Percentiles rank a stretch among this genome's conserved stretches.
Evolutionary conservation across 2,888 invertebrate genomes (phyloP).

Genomic region (Chrysomela aeneicollis): DNA sequence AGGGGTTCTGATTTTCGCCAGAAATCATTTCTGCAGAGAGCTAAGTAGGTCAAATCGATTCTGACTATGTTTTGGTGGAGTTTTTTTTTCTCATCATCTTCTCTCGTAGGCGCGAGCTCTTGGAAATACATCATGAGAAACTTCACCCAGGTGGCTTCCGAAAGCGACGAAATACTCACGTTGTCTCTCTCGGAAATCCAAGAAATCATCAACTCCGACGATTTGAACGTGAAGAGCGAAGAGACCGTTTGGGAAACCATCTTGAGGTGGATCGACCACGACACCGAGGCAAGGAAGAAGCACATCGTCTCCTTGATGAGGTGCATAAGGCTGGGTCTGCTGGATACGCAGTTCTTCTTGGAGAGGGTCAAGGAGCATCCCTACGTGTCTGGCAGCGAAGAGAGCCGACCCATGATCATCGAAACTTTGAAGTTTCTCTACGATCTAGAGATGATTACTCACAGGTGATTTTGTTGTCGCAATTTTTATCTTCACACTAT

Average conservation of each 20-base stretch:
- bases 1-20: constrained; percentile 84
- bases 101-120: constrained; percentile 56
- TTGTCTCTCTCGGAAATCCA: constrained; percentile 77
- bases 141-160: constrained; percentile 76
- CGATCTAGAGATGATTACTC: constrained; percentile 88
- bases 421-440: constrained; percentile 91
- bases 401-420: constrained; percentile 86
- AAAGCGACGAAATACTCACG: constrained; percentile 78
- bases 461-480: constrained; percentile 49
- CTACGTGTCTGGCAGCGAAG: constrained; percentile 83
- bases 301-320: constrained; percentile 82
- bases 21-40: constrained; percentile 76
- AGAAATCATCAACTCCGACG: constrained; percentile 81
- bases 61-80: too few relatives aligned
- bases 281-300: constrained; percentile 74
- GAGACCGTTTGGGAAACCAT: constrained; percentile 88
- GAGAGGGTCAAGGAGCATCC: constrained; percentile 90
- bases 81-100: not conserved
- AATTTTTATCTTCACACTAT: too few relatives aligned
- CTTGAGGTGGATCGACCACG: constrained; percentile 85
- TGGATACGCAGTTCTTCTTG: constrained; percentile 90
- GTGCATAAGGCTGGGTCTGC: constrained; percentile 80
- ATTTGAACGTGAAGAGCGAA: constrained; percentile 87
- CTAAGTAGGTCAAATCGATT: constrained; percentile 71
- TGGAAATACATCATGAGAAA: constrained; percentile 69